Evolutionary conservation across 2,797 vertebrate species (phyloP).

Genomic region (Emys orbicularis): DNA sequence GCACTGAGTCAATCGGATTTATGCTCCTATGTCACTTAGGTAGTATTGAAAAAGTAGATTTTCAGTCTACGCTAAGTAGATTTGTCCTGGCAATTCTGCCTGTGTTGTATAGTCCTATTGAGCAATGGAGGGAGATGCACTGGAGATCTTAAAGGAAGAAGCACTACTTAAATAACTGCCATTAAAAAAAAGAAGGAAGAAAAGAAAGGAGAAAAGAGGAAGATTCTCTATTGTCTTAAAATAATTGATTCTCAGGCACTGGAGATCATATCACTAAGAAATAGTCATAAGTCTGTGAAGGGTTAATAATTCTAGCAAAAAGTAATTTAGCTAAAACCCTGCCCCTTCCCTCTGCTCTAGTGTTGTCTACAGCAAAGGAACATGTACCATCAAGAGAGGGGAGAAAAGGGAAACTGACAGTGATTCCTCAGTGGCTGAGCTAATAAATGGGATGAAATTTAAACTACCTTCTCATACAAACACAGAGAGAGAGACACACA

Average conservation of each 20-base stretch:
- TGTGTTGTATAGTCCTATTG: not conserved
- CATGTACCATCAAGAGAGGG: constrained; percentile 13
- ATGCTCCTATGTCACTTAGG: not conserved
- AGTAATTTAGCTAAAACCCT: constrained; percentile 66
- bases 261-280: not conserved
- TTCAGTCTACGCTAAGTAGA: rapidly evolving
- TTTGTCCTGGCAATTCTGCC: not conserved
- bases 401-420: constrained; percentile 49
- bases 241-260: not conserved
- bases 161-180: constrained; percentile 26
- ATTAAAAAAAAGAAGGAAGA: not conserved
- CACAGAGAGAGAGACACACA: constrained; percentile 48
- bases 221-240: constrained; percentile 2
- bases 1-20: not conserved
- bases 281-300: constrained; percentile 44
- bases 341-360: constrained; percentile 51
- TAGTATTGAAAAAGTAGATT: not conserved
- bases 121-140: not conserved
- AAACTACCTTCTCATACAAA: constrained; percentile 72
- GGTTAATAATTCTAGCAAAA: constrained; percentile 65
- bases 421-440: constrained; percentile 75
- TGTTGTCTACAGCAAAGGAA: constrained; percentile 49
- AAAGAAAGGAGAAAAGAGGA: not conserved
- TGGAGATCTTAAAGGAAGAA: not conserved
- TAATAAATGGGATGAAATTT: constrained; percentile 78